phyloP scores from a whole-genome alignment of 23 tunicate genomes.

The Ascidia mentula region DNA sequence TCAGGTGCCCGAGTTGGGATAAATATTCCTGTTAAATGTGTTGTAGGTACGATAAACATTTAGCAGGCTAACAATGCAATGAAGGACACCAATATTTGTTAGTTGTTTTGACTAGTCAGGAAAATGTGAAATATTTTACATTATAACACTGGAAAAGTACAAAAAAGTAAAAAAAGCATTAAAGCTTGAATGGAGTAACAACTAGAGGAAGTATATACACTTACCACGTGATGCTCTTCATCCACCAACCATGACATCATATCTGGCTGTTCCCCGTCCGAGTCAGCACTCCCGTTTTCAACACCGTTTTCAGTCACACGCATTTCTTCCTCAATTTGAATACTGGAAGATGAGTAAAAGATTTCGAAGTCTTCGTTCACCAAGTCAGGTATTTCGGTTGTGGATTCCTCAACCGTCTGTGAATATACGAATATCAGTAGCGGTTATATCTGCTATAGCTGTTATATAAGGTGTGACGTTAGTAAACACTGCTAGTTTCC shows the following conservation, averaged over 20 bases:
- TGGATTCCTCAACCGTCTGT: conserved; percentile 41
- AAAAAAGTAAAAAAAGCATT: too few species aligned
- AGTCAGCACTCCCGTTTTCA: neutral
- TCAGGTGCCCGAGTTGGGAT: conserved; percentile 59
- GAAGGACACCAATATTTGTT: too few species aligned
- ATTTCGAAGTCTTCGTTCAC: conserved; percentile 62
- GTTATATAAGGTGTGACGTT: too few species aligned
- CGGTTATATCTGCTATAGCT: too few species aligned
- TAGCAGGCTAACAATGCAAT: too few species aligned
- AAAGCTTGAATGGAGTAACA: too few species aligned
- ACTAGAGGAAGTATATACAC: too few species aligned
- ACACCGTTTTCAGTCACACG: neutral
- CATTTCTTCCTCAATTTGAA: neutral
- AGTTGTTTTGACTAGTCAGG: too few species aligned
- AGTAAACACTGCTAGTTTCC: too few species aligned
- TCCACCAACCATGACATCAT: neutral
- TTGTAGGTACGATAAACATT: too few species aligned
- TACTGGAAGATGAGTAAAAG: conserved; percentile 28
- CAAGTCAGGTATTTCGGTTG: conserved; percentile 73
- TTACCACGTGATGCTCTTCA: conserved; percentile 9
- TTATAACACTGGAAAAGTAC: too few species aligned
- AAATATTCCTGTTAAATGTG: neutral
- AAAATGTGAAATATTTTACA: too few species aligned
- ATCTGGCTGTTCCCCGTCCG: conserved; percentile 18
- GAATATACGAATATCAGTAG: neutral